Evolutionary conservation across 2,797 vertebrate species (phyloP), one percentile per base, ranked within the genome.

Genomic region (Hafferia zeledoni): DNA sequence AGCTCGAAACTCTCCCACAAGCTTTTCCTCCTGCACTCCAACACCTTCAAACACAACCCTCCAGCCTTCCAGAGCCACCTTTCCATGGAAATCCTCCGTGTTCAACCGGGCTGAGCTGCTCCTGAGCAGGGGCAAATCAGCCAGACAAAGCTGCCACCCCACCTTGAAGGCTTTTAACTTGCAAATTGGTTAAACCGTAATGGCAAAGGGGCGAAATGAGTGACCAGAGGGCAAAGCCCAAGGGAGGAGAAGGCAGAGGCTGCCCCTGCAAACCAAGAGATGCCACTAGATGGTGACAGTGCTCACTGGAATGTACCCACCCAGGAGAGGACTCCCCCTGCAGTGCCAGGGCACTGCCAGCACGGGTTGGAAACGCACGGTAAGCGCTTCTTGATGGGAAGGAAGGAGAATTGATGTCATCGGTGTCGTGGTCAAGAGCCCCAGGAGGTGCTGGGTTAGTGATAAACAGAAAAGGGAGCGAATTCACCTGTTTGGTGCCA

Each of bases 271-370:
- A 27, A 19, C 31, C 55, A 9, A 0, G 2, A 84, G 46, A 4
- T 92, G 83, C 95, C 96, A 95, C 95, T 96, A 96, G 93, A 68
- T 96, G 95, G 95, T 82, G 96, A 83, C 93, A 96, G 56, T 25
- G 63, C 91, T 91, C 67, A 28, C 30, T 41, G 83, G 88, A 94
- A 81, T 30, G 22, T 13, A 57, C n/a, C 18, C 5, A 7, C 15
- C 50, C 50, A 0, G 55, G 43, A 1, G 23, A 65, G 18, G 76
- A 23, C 10, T 27, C 23, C 8, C 11, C 13, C 81, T 20, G 31
- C 30, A 4, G 57, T 0, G 1, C 10, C 14, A 10, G 71, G 65
- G 46, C 35, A 0, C 78, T 0, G 12, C 2, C 43, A 55, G 2
- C 6, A 0, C 0, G 5, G 4, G 19, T 2, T 17, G 64, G 37